phyloP scores from a whole-genome alignment of 2,888 invertebrate genomes.

The Conomelus anceps region DNA sequence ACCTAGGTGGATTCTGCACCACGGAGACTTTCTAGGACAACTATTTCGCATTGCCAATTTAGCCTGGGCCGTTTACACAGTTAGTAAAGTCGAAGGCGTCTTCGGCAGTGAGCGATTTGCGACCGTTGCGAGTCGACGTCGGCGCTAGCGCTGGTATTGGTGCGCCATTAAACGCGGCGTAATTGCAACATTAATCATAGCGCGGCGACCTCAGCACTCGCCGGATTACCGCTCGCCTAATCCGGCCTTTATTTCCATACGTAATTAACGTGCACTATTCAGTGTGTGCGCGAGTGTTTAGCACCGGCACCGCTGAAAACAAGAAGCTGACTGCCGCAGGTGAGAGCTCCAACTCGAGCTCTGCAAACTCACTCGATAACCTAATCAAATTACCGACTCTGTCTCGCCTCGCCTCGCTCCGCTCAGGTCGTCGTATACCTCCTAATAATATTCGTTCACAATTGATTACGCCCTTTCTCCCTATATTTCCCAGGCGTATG shows the following conservation, averaged over 20 bases:
- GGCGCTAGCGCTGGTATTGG: no score
- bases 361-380: neutral
- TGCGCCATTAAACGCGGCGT: neutral
- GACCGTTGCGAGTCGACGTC: neutral
- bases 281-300: neutral
- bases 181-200: neutral
- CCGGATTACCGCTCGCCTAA: neutral
- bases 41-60: no score
- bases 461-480: neutral
- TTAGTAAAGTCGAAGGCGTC: no score
- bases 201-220: neutral
- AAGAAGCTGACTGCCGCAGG: neutral
- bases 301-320: neutral
- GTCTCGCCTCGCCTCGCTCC: neutral
- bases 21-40: no score
- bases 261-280: neutral
- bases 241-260: neutral
- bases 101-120: neutral
- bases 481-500: neutral
- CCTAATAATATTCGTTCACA: neutral
- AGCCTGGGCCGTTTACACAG: no score
- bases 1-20: no score
- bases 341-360: neutral
- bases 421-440: neutral
- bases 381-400: neutral